phyloP scores from a whole-genome alignment of 2,888 invertebrate species.

The Phyllotreta cruciferae region DNA sequence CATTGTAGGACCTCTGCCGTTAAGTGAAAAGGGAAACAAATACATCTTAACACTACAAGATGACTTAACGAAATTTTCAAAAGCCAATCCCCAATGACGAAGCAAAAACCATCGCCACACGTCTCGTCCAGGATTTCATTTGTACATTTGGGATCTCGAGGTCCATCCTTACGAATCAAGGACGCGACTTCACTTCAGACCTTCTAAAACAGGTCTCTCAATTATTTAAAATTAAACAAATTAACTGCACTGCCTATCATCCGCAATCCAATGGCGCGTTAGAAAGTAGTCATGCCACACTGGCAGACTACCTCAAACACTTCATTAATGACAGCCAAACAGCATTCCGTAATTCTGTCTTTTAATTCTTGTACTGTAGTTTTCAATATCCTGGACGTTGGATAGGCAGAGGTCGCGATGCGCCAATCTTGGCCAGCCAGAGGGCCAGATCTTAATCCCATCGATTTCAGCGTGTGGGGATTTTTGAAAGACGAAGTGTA shows the following conservation, averaged over 20 bases:
- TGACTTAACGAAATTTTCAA: slow-evolving; percentile 43
- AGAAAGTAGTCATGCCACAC: slow-evolving; percentile 38
- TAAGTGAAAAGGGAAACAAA: too few species aligned
- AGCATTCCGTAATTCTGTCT: too few species aligned
- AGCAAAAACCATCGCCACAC: slow-evolving; percentile 42
- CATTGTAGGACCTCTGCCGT: too few species aligned
- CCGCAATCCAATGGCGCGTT: slow-evolving; percentile 39
- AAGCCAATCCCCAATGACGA: slow-evolving; percentile 44
- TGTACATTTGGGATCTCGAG: too few species aligned
- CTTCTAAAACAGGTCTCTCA: neutral
- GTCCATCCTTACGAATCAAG: slow-evolving; percentile 45
- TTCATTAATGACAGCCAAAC: too few species aligned
- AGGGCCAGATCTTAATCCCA: too few species aligned
- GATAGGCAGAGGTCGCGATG: too few species aligned
- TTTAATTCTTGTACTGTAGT: too few species aligned
- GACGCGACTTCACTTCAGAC: slow-evolving; percentile 43
- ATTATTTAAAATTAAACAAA: slow-evolving; percentile 22
- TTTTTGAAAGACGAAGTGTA: too few species aligned
- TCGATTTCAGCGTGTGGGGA: too few species aligned
- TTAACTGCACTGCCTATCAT: slow-evolving; percentile 40
- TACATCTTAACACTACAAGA: slow-evolving; percentile 47
- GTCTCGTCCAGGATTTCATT: slow-evolving; percentile 42
- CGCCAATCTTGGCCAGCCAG: too few species aligned
- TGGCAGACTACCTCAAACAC: slow-evolving; percentile 37
- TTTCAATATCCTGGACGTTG: too few species aligned